Percentiles rank a stretch among this genome's conserved stretches.
phyloP scores from a whole-genome alignment of 2,797 vertebrate genomes.

The Cercopithecus petaurista region DNA sequence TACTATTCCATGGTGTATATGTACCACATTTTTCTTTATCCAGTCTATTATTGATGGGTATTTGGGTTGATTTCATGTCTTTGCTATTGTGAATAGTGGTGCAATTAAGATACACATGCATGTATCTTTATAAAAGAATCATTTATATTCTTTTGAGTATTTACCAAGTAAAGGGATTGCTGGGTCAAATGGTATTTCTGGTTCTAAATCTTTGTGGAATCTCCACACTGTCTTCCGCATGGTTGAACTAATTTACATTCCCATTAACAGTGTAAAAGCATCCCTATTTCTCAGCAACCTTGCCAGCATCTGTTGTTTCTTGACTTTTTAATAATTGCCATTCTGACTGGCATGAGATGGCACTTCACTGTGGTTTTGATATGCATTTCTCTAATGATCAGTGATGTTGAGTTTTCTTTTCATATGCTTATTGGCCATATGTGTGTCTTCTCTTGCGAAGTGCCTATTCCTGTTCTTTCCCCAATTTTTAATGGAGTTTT shows the following conservation, averaged over 20 bases:
- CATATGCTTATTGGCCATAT: background rate
- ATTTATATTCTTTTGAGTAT: background rate
- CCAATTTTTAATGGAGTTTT: background rate
- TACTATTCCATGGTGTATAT: background rate
- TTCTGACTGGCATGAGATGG: background rate
- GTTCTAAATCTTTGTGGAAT: background rate
- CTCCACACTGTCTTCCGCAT: background rate
- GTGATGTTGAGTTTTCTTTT: background rate
- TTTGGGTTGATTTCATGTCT: background rate
- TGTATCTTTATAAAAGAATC: background rate
- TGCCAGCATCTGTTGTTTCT: background rate
- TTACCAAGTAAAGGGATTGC: background rate
- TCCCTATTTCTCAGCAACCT: background rate
- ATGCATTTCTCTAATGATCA: background rate
- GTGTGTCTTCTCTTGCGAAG: background rate
- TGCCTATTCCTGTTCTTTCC: background rate
- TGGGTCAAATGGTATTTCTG: background rate
- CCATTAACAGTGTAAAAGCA: background rate
- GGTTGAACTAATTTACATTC: background rate
- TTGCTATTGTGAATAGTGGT: background rate
- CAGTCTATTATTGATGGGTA: background rate
- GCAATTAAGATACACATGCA: background rate
- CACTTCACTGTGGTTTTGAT: background rate
- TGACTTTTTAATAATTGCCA: background rate
- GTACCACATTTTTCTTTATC: background rate